phyloP scores from a whole-genome alignment of 35 echinoderm and acorn worm species.

The Apostichopus parvimensis region DNA sequence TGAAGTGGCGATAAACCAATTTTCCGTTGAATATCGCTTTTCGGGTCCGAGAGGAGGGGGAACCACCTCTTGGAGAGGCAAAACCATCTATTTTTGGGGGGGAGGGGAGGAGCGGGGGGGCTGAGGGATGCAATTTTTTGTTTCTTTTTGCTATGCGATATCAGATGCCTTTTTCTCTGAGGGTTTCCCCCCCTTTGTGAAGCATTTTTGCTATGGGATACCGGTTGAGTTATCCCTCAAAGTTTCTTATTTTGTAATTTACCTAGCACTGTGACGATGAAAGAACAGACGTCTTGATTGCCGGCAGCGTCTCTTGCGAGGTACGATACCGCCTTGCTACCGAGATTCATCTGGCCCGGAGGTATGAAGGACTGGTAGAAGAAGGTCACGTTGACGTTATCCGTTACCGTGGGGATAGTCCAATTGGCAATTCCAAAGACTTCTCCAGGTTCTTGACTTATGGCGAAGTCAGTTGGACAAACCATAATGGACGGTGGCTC shows the following conservation, averaged over 20 bases:
- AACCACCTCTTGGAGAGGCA: too few relatives aligned
- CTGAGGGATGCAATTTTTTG: too few relatives aligned
- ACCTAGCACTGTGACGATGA: conserved; percentile 11
- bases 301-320: not conserved
- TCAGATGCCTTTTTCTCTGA: too few relatives aligned
- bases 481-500: conserved; percentile 50
- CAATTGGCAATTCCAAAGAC: conserved; percentile 31
- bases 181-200: too few relatives aligned
- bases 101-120: too few relatives aligned
- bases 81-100: too few relatives aligned
- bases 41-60: too few relatives aligned
- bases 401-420: conserved; percentile 52
- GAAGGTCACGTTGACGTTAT: conserved; percentile 58
- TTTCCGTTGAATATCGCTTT: too few relatives aligned
- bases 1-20: too few relatives aligned
- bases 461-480: conserved; percentile 51
- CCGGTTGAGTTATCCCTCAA: too few relatives aligned
- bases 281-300: not conserved
- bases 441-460: conserved; percentile 36
- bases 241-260: not conserved
- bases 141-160: too few relatives aligned
- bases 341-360: conserved; percentile 8
- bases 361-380: conserved; percentile 46
- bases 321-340: not conserved
- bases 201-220: too few relatives aligned